A percentile compares a stretch with the other conserved stretches of the same genome.
Conservation (phyloP, 2,797 vertebrate genomes). For the Loriculus beryllinus region DNA sequence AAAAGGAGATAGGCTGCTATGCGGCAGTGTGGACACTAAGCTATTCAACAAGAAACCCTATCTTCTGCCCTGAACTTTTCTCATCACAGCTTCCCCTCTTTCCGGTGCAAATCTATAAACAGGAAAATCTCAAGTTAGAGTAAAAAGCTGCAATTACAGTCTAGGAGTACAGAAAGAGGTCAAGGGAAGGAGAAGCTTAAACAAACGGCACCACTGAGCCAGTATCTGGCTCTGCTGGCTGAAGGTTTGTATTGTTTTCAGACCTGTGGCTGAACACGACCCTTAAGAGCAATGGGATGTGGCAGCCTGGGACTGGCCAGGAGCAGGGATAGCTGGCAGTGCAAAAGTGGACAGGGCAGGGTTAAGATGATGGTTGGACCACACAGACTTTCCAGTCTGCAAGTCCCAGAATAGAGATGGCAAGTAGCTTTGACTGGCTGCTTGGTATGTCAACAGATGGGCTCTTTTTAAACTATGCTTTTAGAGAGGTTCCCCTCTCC, state of each 20-base stretch:
- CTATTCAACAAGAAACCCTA: not conserved
- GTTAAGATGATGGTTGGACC: not conserved
- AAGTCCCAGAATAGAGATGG: not conserved
- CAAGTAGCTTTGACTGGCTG: not conserved
- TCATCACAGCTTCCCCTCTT: not conserved
- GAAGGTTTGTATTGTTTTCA: not conserved
- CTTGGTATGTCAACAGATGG: not conserved
- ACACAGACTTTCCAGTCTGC: not conserved
- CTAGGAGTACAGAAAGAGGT: not conserved
- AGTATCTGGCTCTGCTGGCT: not conserved
- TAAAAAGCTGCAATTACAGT: not conserved
- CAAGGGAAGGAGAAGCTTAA: constrained; percentile 35
- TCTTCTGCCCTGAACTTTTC: not conserved
- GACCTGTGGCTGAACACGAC: not conserved
- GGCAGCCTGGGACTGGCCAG: not conserved
- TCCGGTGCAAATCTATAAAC: not conserved
- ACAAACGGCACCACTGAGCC: not conserved
- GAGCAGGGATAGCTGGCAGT: not conserved
- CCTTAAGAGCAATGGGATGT: not conserved
- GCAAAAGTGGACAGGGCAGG: not conserved
- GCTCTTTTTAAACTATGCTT: not conserved
- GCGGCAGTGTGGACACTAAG: rapidly evolving
- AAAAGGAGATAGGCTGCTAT: not conserved
- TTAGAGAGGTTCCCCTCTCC: not conserved
- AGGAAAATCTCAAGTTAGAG: not conserved